A percentile compares a stretch with the other conserved stretches of the same genome.
Evolutionary conservation across 2,888 invertebrate species (phyloP).

Genomic region (Ophioninae sp.): DNA sequence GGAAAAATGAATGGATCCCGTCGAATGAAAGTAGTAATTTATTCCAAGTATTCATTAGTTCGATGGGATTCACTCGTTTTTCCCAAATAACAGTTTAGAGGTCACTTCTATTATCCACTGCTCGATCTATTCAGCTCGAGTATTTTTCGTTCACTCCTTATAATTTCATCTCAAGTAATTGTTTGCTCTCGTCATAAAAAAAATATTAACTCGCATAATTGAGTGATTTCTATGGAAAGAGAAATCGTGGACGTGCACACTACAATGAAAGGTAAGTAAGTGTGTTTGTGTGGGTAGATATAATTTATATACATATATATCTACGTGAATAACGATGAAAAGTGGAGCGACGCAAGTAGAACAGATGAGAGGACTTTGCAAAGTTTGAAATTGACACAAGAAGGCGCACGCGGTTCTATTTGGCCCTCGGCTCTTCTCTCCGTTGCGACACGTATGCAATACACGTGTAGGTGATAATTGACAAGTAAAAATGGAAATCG

Average conservation of each 20-base stretch:
- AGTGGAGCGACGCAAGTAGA: background rate
- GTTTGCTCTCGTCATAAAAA: background rate
- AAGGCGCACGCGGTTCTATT: background rate
- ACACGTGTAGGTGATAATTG: slow-evolving; percentile 19
- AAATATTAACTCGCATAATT: background rate
- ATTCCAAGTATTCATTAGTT: background rate
- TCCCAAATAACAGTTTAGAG: no score
- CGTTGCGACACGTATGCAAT: background rate
- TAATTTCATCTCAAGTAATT: background rate
- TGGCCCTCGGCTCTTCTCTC: background rate
- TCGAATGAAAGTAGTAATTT: background rate
- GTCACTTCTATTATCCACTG: no score
- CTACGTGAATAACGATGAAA: background rate
- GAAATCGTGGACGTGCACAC: background rate
- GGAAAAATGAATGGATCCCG: background rate
- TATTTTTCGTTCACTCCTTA: no score
- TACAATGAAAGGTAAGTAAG: background rate
- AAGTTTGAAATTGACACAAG: slow-evolving; percentile 1
- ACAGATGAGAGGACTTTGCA: background rate
- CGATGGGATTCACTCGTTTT: no score
- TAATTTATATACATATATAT: background rate
- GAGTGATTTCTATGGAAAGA: background rate
- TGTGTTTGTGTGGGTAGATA: background rate
- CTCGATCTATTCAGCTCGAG: no score
- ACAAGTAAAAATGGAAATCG: slow-evolving; percentile 35